Evolutionary conservation across 2,113 vertebrate genomes (phyloP).

Genomic region (Vombatus ursinus): DNA sequence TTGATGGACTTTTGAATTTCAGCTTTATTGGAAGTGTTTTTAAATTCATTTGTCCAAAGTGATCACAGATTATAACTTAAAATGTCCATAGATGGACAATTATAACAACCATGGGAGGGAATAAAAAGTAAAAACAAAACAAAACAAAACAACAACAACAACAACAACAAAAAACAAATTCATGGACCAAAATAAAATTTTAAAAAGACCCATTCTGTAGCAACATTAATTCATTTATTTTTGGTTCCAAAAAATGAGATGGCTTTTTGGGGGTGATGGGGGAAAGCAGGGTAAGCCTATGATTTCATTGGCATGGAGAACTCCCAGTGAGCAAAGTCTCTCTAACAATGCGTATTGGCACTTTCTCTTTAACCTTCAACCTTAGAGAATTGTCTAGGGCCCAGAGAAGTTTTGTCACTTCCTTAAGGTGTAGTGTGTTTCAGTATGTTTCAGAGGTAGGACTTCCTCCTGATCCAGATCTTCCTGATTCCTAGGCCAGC

Average conservation of each 20-base stretch:
- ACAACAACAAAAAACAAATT: background rate
- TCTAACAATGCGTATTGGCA: background rate
- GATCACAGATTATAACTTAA: background rate
- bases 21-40: constrained; percentile 9
- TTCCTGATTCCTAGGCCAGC: background rate
- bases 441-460: background rate
- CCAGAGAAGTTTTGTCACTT: background rate
- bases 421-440: background rate
- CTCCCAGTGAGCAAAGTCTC: background rate
- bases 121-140: background rate
- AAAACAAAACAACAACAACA: too few species aligned
- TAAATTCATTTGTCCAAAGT: background rate
- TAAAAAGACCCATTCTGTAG: background rate
- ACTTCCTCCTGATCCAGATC: background rate
- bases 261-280: background rate
- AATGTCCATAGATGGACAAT: background rate
- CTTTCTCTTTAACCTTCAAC: background rate
- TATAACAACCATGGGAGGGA: background rate
- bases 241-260: background rate
- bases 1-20: background rate
- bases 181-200: background rate
- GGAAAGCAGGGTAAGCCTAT: background rate
- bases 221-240: background rate
- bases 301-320: background rate
- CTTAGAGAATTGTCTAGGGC: background rate